A percentile compares a stretch with the other conserved stretches of the same genome.
These are phyloP conservation scores for Petrolisthes manimaculis DNA, from an alignment of 2,888 invertebrate genomes.

Conservation along the genomic window DNA sequence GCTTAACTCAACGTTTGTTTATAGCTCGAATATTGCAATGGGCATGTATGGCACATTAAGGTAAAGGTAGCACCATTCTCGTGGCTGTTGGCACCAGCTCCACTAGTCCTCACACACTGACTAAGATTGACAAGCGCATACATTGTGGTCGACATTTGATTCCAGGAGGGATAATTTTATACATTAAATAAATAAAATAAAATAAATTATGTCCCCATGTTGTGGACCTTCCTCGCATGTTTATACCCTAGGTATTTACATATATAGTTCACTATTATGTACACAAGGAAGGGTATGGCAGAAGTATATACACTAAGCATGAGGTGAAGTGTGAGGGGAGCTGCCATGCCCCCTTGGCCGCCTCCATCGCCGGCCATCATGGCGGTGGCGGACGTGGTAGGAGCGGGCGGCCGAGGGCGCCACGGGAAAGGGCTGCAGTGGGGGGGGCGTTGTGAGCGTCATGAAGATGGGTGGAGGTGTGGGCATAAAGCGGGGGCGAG, in stretches of 20 bases:
- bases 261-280: slow-evolving; percentile 59
- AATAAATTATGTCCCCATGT: slow-evolving; percentile 58
- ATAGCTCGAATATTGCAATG: slow-evolving; percentile 41
- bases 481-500: slow-evolving; percentile 14
- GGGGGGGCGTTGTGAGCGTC: slow-evolving; percentile 21
- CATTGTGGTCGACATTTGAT: slow-evolving; percentile 61
- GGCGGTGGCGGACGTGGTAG: slow-evolving; percentile 46
- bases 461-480: slow-evolving; percentile 16
- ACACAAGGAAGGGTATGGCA: slow-evolving; percentile 56
- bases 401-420: slow-evolving; percentile 60
- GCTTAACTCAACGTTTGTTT: slow-evolving; percentile 35
- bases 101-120: slow-evolving; percentile 51
- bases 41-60: slow-evolving; percentile 57
- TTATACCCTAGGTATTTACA: slow-evolving; percentile 57
- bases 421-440: slow-evolving; percentile 49
- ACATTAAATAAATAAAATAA: slow-evolving; percentile 59
- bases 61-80: slow-evolving; percentile 58
- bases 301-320: slow-evolving; percentile 60
- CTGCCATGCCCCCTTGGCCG: slow-evolving; percentile 54
- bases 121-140: slow-evolving; percentile 64
- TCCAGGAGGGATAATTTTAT: slow-evolving; percentile 51
- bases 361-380: slow-evolving; percentile 45
- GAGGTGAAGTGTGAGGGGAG: slow-evolving; percentile 53
- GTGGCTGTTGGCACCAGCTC: slow-evolving; percentile 43
- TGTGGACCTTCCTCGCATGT: slow-evolving; percentile 52